Conservation (phyloP, 2,113 vertebrate genomes). For the Oenanthe melanoleuca region DNA sequence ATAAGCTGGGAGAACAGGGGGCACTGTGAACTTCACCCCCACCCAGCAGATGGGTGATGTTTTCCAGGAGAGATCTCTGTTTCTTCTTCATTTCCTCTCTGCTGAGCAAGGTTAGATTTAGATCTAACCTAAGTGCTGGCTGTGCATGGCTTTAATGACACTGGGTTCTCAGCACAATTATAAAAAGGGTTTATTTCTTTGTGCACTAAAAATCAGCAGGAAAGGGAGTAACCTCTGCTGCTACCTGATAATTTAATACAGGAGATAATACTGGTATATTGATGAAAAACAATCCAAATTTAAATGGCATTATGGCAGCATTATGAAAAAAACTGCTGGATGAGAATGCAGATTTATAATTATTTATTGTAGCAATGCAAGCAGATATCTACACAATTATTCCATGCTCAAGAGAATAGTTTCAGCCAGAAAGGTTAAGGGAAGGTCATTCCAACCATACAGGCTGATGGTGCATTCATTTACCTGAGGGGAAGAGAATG, state of each 20-base stretch:
- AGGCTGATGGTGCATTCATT: neutral
- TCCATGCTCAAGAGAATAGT: neutral
- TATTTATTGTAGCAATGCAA: neutral
- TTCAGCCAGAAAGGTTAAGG: neutral
- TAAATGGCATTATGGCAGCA: neutral
- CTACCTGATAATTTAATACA: neutral
- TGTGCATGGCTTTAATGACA: neutral
- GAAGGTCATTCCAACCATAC: neutral
- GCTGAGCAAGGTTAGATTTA: neutral
- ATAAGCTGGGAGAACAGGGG: neutral
- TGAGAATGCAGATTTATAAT: neutral
- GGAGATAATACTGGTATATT: neutral
- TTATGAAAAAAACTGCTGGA: neutral
- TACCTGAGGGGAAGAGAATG: neutral
- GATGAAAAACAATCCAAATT: neutral
- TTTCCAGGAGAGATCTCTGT: neutral
- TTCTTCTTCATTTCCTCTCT: neutral
- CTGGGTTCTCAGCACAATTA: neutral
- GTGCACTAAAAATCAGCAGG: neutral
- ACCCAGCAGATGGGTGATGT: neutral
- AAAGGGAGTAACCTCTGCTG: neutral
- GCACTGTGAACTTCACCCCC: neutral
- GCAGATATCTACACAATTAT: neutral
- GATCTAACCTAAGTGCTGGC: neutral
- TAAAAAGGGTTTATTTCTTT: neutral